phyloP scores from a whole-genome alignment of 2,113 vertebrate species.

The Gila orcuttii region DNA sequence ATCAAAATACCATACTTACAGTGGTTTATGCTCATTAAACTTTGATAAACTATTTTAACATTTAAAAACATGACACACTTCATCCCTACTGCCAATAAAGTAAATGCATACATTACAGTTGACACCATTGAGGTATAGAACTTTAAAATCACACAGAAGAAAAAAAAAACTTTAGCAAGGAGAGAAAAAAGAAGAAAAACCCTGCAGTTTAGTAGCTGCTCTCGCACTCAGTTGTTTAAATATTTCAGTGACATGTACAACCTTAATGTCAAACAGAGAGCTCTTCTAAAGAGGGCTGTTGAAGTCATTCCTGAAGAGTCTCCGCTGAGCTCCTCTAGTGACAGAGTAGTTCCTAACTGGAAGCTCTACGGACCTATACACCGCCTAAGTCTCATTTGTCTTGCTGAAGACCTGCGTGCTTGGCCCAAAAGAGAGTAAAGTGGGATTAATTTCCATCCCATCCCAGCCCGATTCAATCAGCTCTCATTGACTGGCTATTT shows the following conservation, averaged over 20 bases:
- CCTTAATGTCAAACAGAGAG: not conserved
- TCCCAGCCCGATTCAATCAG: constrained; percentile 28
- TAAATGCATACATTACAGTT: not conserved
- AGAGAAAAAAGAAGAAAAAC: not conserved
- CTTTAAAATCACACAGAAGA: too few species aligned
- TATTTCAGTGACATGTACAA: not conserved
- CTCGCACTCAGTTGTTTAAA: not conserved
- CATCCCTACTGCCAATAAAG: not conserved
- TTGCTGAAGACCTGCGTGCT: constrained; percentile 19
- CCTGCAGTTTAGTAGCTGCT: not conserved
- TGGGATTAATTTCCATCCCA: constrained; percentile 39
- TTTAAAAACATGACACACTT: not conserved
- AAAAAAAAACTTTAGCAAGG: not conserved
- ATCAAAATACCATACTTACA: not conserved
- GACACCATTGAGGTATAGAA: too few species aligned
- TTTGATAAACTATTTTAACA: too few species aligned
- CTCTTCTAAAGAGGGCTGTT: not conserved
- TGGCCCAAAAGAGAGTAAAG: constrained; percentile 28
- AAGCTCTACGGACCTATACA: constrained; percentile 7
- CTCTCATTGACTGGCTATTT: constrained; percentile 10
- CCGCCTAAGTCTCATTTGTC: constrained; percentile 25
- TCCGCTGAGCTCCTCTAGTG: not conserved
- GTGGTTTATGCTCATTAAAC: not conserved
- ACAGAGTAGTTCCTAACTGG: not conserved
- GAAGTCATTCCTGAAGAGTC: not conserved